Evolutionary conservation across 2,888 invertebrate genomes (phyloP).

Genomic region (Chrysolina haemoptera): DNA sequence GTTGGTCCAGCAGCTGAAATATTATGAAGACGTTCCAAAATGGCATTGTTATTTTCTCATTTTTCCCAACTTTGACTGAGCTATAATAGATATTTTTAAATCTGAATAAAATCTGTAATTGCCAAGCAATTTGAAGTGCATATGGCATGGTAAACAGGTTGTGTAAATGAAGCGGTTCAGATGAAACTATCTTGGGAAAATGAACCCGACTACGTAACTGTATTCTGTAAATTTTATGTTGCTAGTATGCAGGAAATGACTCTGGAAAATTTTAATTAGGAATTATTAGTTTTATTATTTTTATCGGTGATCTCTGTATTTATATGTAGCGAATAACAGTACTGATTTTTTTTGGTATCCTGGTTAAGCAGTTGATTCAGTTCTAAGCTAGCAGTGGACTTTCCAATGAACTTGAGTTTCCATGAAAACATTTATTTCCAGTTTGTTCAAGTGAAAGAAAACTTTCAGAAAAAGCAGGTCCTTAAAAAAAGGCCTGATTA

Average conservation of each 20-base stretch:
- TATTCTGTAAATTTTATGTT: slow-evolving; percentile 33
- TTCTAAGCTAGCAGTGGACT: too few species aligned
- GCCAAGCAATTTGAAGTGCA: slow-evolving; percentile 11
- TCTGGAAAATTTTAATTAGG: slow-evolving; percentile 37
- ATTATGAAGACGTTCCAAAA: not conserved
- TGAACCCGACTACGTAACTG: slow-evolving; percentile 46
- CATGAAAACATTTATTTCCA: too few species aligned
- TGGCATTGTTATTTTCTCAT: not conserved
- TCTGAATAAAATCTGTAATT: slow-evolving; percentile 24
- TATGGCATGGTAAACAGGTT: slow-evolving; percentile 36
- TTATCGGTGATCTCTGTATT: slow-evolving; percentile 46
- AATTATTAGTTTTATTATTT: slow-evolving; percentile 40
- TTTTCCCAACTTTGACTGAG: not conserved
- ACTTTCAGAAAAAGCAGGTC: too few species aligned
- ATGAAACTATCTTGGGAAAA: slow-evolving; percentile 47
- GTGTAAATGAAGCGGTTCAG: slow-evolving; percentile 20
- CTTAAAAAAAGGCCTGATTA: too few species aligned
- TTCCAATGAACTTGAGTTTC: too few species aligned
- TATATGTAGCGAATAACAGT: slow-evolving; percentile 34
- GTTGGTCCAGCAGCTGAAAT: too few species aligned
- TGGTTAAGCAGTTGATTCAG: too few species aligned
- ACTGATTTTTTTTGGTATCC: not conserved
- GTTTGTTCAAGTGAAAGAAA: too few species aligned
- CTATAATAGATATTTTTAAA: slow-evolving; percentile 6
- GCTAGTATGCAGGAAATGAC: slow-evolving; percentile 36